Evolutionary conservation across 37 sponge, comb jelly and placozoan genomes (phyloP).

Genomic region (Ephydatia muelleri): DNA sequence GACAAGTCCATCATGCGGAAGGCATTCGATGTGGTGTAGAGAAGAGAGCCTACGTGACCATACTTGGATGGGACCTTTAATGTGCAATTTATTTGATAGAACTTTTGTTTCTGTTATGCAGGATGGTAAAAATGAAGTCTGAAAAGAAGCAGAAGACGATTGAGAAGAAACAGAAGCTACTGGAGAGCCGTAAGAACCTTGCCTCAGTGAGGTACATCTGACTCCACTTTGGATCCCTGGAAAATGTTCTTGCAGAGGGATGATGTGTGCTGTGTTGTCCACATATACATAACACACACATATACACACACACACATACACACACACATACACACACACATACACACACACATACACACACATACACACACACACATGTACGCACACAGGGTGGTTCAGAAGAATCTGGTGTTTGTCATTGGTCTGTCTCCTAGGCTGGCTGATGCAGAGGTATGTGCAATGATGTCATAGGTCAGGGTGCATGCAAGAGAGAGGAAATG

Average conservation of each 20-base stretch:
- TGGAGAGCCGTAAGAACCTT: constrained; percentile 90
- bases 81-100: no score
- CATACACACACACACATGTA: constrained; percentile 4
- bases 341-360: constrained; percentile 26
- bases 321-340: constrained; percentile 42
- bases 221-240: not conserved
- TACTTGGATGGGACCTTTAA: not conserved
- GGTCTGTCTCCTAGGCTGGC: constrained; percentile 91
- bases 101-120: not conserved
- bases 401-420: constrained; percentile 92
- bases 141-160: constrained; percentile 77
- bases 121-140: constrained; percentile 73
- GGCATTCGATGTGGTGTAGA: no score
- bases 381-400: constrained; percentile 83
- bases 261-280: constrained; percentile 4
- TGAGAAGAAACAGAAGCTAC: constrained; percentile 83
- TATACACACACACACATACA: constrained; percentile 28
- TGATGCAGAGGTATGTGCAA: constrained; percentile 69
- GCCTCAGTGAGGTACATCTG: constrained; percentile 75
- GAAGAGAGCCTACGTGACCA: no score
- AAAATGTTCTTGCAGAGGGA: no score
- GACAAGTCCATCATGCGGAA: no score
- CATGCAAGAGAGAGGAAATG: not conserved
- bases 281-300: not conserved
- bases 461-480: no score